Evolutionary conservation across 2,888 invertebrate species (phyloP).

Genomic region (Blera fallax): DNA sequence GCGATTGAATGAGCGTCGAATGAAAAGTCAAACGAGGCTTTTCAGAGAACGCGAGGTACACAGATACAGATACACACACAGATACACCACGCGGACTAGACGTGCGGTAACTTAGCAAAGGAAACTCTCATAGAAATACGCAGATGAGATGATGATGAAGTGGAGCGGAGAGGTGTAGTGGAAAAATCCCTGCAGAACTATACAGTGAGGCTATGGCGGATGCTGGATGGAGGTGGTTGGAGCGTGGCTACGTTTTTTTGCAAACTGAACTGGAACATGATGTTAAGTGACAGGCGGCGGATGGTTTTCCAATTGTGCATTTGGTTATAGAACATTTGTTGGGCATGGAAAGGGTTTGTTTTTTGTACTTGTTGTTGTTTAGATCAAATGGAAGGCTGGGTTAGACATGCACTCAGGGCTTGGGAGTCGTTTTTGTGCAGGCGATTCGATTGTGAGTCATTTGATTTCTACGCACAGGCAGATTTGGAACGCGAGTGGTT

Average conservation of each 20-base stretch:
- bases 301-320: constrained; percentile 70
- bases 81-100: background rate
- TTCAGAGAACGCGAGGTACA: background rate
- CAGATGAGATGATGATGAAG: background rate
- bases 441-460: constrained; percentile 27
- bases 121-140: background rate
- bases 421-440: background rate
- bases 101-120: constrained; percentile 5
- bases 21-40: constrained; percentile 63
- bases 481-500: background rate
- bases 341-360: constrained; percentile 10
- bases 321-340: constrained; percentile 36
- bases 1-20: constrained; percentile 42
- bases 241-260: constrained; percentile 47
- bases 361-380: background rate
- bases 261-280: constrained; percentile 66
- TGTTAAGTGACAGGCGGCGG: constrained; percentile 67
- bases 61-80: background rate
- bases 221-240: background rate
- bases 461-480: constrained; percentile 24
- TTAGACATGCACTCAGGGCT: background rate
- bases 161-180: background rate
- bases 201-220: background rate
- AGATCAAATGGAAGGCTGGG: background rate
- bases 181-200: no score